Conservation (phyloP, 2,888 invertebrate species). For the Amphipoea oculea region DNA sequence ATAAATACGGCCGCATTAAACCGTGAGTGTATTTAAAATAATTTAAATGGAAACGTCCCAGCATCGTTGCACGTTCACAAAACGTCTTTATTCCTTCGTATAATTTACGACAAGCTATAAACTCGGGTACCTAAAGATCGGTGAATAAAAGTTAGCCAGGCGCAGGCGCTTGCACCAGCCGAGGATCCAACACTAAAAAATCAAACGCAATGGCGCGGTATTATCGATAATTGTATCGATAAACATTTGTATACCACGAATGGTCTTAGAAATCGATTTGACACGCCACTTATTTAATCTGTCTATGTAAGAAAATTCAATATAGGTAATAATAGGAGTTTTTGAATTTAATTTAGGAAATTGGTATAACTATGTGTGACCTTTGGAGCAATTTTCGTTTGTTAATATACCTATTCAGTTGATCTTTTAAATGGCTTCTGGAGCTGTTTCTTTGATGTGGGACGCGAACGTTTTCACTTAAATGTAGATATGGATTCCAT, state of each 20-base stretch:
- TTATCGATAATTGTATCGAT: conserved; percentile 71
- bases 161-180: conserved; percentile 76
- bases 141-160: conserved; percentile 85
- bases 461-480: not conserved
- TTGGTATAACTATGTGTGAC: conserved; percentile 54
- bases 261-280: conserved; percentile 62
- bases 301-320: conserved; percentile 47
- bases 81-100: conserved; percentile 86
- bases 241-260: conserved; percentile 56
- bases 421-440: conserved; percentile 28
- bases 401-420: conserved; percentile 29
- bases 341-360: conserved; percentile 64
- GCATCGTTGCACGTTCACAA: conserved; percentile 80
- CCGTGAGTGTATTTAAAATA: conserved; percentile 82
- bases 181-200: conserved; percentile 79
- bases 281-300: conserved; percentile 64
- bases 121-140: conserved; percentile 85
- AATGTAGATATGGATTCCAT: not conserved
- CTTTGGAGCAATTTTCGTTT: conserved; percentile 53
- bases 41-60: conserved; percentile 87
- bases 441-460: conserved; percentile 15
- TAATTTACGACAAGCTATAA: conserved; percentile 87
- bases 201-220: conserved; percentile 66
- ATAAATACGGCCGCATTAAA: conserved; percentile 78
- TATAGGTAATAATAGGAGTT: conserved; percentile 51